Base-by-base conservation (phyloP, 1,140 invertebrate species). In the Euborellia annulipes region DNA sequence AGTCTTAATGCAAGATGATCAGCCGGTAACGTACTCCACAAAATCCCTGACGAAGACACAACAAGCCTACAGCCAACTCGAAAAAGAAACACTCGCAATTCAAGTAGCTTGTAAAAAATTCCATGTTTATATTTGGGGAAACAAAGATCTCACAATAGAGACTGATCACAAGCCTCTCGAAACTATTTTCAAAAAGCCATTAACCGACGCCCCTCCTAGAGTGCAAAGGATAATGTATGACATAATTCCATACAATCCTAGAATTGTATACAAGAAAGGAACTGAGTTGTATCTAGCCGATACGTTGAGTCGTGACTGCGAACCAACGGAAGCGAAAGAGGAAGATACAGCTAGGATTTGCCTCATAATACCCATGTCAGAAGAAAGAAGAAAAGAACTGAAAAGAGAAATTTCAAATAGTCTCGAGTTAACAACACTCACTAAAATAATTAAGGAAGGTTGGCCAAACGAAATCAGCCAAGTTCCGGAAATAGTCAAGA, bases 111-210 rank as follows among this genome's bases (percentile, higher is more conserved):
- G 36, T 18, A 38, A 38, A 18, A 38, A 38, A 38, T 38, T 38
- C n/a, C 20, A 53, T 60, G 7, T 36, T 46, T 41, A 55, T 43
- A 46, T 47, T 23, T 20, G 48, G 22, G 44, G 44, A 54, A 46
- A 54, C 53, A 43, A 54, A 50, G 41, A 61, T 57, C 49, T 51
- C 47, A 44, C 43, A 52, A 14, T 61, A 58, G 41, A 58, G 18
- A 62, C 56, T 0, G 61, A 64, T 46, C 58, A 61, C 40, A 56
- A 60, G 27, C 56, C 61, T 9, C 43, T 65, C 9, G 55, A 52
- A 23, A 16, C 47, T 19, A 60, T 63, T 36, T 41, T 55, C 13
- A 51, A 49, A 22, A 64, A 60, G 49, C 53, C 50, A 13, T 41
- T 64, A 7, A 8, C 49, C 20, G 55, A 55, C 19, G 56, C 60